Base-by-base conservation (phyloP, 2,113 vertebrate genomes). In the Alaudala cheleensis region DNA sequence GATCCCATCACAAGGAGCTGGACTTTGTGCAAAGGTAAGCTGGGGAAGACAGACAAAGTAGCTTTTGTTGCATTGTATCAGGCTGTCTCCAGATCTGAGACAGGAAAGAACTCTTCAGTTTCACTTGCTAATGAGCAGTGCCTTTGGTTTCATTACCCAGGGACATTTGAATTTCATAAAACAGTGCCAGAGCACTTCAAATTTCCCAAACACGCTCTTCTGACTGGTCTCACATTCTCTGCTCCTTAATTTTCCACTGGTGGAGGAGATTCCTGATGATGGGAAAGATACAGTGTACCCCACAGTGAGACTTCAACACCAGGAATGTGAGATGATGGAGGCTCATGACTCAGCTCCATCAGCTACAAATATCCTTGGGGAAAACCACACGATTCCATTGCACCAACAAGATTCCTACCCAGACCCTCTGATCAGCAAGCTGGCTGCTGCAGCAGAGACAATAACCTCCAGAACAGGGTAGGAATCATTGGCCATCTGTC, bases 241-340 rank as follows among this genome's bases (percentile, higher is more conserved):
- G 3, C 5, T 69, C 8, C 29, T 90, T 82, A 50, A 23, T 77
- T 66, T 93, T 25, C 8, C 22, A 26, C 19, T 60, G 34, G 28
- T 39, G n/a, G 12, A 81, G 14, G 24, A 17, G 26, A 34, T 67
- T 25, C 16, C 56, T 33, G 29, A 28, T 15, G 42, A 73, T 25
- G 67, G 11, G 14, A 87, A 87, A 24, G 45, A 37, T 28, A 24
- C 4, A 39, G 13, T 33, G 34, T 39, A 14, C 16, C 5, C 12
- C 6, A 4, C 11, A n/a, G 17, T 4, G 28, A 82, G n/a, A 44
- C 15, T 14, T 76, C 26, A 42, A 86, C 56, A 79, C 0, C 0
- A 21, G 25, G 11, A 85, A 76, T 1, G 0, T 69, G 72, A 81
- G 34, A 34, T 28, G 20, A 8, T 76, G 28, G 34, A 87, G 22